phyloP scores from a whole-genome alignment of 2,888 invertebrate species.

The Oxystoma pomonae region DNA sequence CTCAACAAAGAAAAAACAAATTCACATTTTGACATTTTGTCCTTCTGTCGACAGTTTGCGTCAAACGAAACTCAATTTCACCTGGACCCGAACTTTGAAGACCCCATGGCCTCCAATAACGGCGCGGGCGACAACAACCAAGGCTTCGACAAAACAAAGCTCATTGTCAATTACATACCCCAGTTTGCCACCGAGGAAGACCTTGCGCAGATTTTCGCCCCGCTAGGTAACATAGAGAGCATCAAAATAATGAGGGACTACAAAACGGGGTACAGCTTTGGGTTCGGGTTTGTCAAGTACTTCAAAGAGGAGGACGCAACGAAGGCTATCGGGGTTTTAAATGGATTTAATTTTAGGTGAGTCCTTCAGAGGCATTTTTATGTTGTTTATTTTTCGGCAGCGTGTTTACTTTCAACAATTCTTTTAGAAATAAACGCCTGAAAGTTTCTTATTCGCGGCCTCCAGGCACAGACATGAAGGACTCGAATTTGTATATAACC shows the following conservation, averaged over 20 bases:
- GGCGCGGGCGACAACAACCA: not conserved
- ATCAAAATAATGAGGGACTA: constrained; percentile 87
- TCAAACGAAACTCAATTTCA: constrained; percentile 19
- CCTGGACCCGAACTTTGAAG: constrained; percentile 19
- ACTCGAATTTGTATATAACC: constrained; percentile 90
- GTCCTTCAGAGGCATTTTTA: too few species aligned
- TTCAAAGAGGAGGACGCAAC: constrained; percentile 79
- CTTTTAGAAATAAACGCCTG: constrained; percentile 85
- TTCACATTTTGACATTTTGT: constrained; percentile 9
- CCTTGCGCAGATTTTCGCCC: constrained; percentile 81
- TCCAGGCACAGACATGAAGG: constrained; percentile 87
- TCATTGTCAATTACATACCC: constrained; percentile 94
- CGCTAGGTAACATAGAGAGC: constrained; percentile 84
- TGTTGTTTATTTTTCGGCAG: too few species aligned
- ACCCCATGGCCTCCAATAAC: constrained; percentile 17
- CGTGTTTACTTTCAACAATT: too few species aligned
- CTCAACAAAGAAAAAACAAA: constrained; percentile 8
- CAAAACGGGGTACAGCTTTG: constrained; percentile 92
- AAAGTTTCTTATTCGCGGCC: constrained; percentile 93
- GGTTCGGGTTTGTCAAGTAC: constrained; percentile 94
- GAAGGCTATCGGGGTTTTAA: constrained; percentile 80
- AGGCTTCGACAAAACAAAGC: constrained; percentile 60
- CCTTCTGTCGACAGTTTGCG: constrained; percentile 26
- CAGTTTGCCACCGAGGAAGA: constrained; percentile 92
- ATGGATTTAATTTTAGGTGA: constrained; percentile 57